Evolutionary conservation across 2,888 invertebrate genomes (phyloP).

Genomic region (Ennomos fuscantarius): DNA sequence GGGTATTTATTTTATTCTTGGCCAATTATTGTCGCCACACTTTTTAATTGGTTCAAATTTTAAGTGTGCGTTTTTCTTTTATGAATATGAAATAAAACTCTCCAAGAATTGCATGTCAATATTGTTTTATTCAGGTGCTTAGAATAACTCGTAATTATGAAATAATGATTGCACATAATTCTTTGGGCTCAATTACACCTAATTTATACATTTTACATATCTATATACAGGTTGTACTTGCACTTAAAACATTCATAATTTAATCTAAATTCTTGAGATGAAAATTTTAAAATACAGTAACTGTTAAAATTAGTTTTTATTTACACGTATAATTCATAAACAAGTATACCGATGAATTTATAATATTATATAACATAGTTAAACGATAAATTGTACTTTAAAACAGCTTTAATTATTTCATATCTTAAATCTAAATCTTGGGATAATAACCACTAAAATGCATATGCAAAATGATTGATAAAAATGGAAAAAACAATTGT

Average conservation of each 20-base stretch:
- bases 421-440: slow-evolving; percentile 9
- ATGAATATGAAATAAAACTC: slow-evolving; percentile 39
- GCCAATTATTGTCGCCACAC: too few species aligned
- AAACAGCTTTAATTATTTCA: slow-evolving; percentile 1
- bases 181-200: slow-evolving; percentile 71
- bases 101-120: slow-evolving; percentile 51
- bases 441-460: slow-evolving; percentile 3
- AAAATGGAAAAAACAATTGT: too few species aligned
- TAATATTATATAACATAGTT: slow-evolving; percentile 27
- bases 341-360: slow-evolving; percentile 29
- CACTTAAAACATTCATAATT: slow-evolving; percentile 25
- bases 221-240: slow-evolving; percentile 17
- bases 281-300: slow-evolving; percentile 15
- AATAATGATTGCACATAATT: slow-evolving; percentile 78
- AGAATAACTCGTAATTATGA: slow-evolving; percentile 64
- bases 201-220: slow-evolving; percentile 34
- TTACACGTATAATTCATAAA: slow-evolving; percentile 43
- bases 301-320: slow-evolving; percentile 9
- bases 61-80: too few species aligned
- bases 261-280: slow-evolving; percentile 26
- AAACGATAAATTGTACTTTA: slow-evolving; percentile 15
- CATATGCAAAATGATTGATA: not conserved
- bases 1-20: too few species aligned
- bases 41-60: too few species aligned
- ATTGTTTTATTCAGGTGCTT: slow-evolving; percentile 73